Evolutionary conservation across 2,888 invertebrate species (phyloP).

Genomic region (Linnaemya tessellans): DNA sequence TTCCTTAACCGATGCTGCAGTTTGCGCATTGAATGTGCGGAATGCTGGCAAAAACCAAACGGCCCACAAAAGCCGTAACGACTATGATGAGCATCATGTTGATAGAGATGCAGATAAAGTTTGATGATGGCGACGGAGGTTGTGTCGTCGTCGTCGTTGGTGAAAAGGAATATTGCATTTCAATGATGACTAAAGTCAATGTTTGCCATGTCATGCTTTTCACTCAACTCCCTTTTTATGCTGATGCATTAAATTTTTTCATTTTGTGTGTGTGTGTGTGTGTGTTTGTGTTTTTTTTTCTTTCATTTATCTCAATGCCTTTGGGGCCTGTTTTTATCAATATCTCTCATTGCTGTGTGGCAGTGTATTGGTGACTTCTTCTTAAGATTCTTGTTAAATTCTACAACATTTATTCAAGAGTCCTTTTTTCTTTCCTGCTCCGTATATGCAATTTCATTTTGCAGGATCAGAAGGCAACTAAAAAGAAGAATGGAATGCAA

Average conservation of each 20-base stretch:
- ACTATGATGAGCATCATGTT: constrained; percentile 11
- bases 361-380: background rate
- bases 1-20: background rate
- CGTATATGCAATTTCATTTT: background rate
- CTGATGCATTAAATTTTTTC: constrained; percentile 30
- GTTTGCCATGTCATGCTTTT: constrained; percentile 38
- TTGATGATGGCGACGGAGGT: background rate
- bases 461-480: background rate
- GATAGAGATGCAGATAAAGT: constrained; percentile 29
- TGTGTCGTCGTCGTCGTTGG: background rate
- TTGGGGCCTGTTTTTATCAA: constrained; percentile 51
- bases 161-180: constrained; percentile 43
- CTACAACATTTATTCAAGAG: no score
- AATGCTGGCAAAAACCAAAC: background rate
- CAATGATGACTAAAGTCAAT: constrained; percentile 52
- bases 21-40: background rate
- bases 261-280: no score
- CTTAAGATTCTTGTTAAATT: no score
- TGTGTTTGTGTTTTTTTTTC: no score
- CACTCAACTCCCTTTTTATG: constrained; percentile 28
- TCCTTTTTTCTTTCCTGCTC: background rate
- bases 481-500: background rate
- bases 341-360: constrained; percentile 25
- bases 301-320: constrained; percentile 52
- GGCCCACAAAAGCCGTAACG: constrained; percentile 27